Base-by-base conservation (phyloP, 1,140 invertebrate species). In the Drosophila auraria region DNA sequence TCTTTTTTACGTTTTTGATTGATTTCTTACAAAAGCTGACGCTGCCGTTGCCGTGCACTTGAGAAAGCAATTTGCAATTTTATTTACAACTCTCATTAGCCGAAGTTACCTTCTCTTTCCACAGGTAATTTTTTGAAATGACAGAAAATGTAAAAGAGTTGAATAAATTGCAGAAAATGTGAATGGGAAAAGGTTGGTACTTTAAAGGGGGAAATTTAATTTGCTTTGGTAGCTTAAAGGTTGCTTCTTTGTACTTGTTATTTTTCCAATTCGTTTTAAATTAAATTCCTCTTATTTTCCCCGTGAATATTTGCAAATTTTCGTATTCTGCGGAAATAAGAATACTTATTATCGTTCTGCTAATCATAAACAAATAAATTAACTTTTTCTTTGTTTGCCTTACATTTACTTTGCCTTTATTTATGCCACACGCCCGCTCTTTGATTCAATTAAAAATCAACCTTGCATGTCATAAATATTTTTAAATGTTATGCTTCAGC, bases 401-500 rank as follows among this genome's bases (percentile, higher is more conserved):
- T 59, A 20, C 51, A 58, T 60, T 60, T 72, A 51, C 20, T 25
- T 44, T 44, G 8, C 12, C 42, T 27, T 58, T 27, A 66, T 75
- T 76, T 58, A 59, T 57, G 40, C 36, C 54, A 14, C 62, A 59
- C 33, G 30, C 56, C 56, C 38, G 40, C 40, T 70, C 9, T 68
- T 77, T 77, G 36, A 65, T 77, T 77, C 74, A 77, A 77, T 77
- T 77, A 77, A 77, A 77, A 73, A 73, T 73, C 70, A 61, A 49
- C 47, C 56, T 61, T 50, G 69, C 47, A 61, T 73, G n/a, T 58
- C 68, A 61, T 74, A 73, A 72, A 77, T 77, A 77, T 77, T 66
- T 68, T 53, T 44, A 66, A 77, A 77, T 75, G 58, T 53, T 49
- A 45, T 71, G 51, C 42, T 33, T 75, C n/a, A 56, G 33, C 17